phyloP scores from a whole-genome alignment of 1,140 invertebrate species.

The Mesaphorura yosii region DNA sequence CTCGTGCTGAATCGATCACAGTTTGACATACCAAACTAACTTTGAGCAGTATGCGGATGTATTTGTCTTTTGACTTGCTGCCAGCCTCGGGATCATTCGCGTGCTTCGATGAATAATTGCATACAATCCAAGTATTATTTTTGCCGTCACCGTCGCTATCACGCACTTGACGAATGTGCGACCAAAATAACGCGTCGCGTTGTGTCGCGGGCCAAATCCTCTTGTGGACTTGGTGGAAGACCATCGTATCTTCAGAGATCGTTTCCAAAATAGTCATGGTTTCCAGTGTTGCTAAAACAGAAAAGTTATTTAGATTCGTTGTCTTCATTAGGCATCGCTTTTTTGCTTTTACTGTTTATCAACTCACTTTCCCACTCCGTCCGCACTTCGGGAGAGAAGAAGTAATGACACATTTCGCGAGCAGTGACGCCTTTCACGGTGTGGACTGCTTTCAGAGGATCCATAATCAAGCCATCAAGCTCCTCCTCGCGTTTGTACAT shows the following conservation, averaged over 20 bases:
- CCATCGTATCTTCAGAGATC: constrained; percentile 75
- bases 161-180: constrained; percentile 72
- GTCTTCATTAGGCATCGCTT: too few relatives aligned
- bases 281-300: constrained; percentile 66
- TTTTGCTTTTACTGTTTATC: too few relatives aligned
- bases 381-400: constrained; percentile 90
- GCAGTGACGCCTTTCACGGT: constrained; percentile 88
- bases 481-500: constrained; percentile 94
- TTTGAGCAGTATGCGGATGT: constrained; percentile 83
- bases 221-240: constrained; percentile 94
- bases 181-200: constrained; percentile 97
- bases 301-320: constrained; percentile 6
- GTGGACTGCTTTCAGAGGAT: constrained; percentile 96
- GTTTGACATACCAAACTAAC: constrained; percentile 95
- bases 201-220: constrained; percentile 97
- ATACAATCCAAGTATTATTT: constrained; percentile 79
- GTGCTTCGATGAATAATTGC: constrained; percentile 86
- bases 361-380: constrained; percentile 92
- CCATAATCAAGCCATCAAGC: constrained; percentile 87
- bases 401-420: constrained; percentile 93
- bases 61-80: constrained; percentile 64
- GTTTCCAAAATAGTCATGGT: constrained; percentile 83
- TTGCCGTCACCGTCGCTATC: constrained; percentile 61
- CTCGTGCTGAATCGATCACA: constrained; percentile 64
- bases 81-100: constrained; percentile 61